Evolutionary conservation across 2,888 invertebrate species (phyloP), one percentile per base, ranked within the genome.

Genomic region (Drosophila demipolita): DNA sequence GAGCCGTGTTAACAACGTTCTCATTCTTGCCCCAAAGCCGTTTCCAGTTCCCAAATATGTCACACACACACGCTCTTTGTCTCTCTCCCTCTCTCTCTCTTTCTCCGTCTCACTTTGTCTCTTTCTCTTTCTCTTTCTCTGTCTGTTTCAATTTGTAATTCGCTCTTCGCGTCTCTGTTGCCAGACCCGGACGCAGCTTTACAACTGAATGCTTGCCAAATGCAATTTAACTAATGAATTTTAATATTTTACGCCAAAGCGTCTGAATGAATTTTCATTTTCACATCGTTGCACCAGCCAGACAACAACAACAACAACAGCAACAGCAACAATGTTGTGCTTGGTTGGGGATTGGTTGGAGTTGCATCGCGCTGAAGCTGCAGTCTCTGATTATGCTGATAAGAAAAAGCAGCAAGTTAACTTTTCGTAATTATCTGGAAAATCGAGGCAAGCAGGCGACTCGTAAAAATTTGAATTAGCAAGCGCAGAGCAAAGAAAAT

Each of bases 191-290:
- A 67, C 67, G 26, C 67, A 40, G 58, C 74, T 82, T 85, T 87
- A 78, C 84, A 85, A 84, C 84, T 83, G 86, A 86, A 83, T 88
- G 84, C 83, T 89, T 89, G 88, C 81, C 81, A 86, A 87, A 80
- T 88, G 87, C 87, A 87, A 89, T 90, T 87, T 85, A 85, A 89
- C 85, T 87, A 91, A 90, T 91, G 89, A 91, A 91, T 91, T 91
- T 89, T 82, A 90, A 91, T 89, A 86, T 84, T 87, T 89, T 87
- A 87, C 88, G 84, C 82, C 83, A 86, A 75, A 80, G 87, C 86
- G 82, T 86, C 83, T 80, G 85, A 86, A 88, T 88, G 84, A 84
- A 87, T 87, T 90, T 90, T 88, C 87, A 90, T 90, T 90, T 90
- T 82, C 87, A 90, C 89, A 90, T 90, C 85, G 82, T 89, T 87